A percentile compares a stretch with the other conserved stretches of the same genome.
These are phyloP conservation scores for Eupeodes luniger DNA, from an alignment of 2,888 invertebrate species.

Conservation along the genomic window DNA sequence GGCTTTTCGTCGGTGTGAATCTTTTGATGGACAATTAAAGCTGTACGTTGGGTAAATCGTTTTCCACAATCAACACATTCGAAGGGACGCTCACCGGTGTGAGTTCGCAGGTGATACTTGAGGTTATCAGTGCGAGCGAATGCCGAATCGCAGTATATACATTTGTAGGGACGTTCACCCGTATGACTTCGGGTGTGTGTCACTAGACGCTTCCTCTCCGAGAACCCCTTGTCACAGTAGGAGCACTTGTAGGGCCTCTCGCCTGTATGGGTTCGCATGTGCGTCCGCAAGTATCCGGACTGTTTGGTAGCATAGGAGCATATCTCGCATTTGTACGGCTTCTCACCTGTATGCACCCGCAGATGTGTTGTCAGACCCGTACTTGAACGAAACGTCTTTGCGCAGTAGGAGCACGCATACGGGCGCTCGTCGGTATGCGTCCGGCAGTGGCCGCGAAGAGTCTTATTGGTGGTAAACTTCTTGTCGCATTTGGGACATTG, in stretches of 20 bases:
- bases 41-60: constrained; percentile 62
- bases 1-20: constrained; percentile 69
- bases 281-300: constrained; percentile 64
- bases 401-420: constrained; percentile 55
- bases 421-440: constrained; percentile 72
- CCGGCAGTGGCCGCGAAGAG: constrained; percentile 68
- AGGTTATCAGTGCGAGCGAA: constrained; percentile 71
- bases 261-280: constrained; percentile 70
- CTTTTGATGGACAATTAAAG: constrained; percentile 63
- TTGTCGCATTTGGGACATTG: constrained; percentile 70
- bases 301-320: constrained; percentile 72
- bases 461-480: constrained; percentile 69
- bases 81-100: constrained; percentile 67
- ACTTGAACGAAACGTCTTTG: constrained; percentile 65
- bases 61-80: constrained; percentile 66
- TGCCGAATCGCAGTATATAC: constrained; percentile 64
- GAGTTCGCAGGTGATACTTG: constrained; percentile 68
- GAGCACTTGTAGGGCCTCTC: constrained; percentile 63
- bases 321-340: constrained; percentile 70
- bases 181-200: constrained; percentile 69
- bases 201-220: constrained; percentile 62
- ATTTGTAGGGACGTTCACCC: constrained; percentile 68
- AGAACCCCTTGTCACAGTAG: constrained; percentile 64
- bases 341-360: constrained; percentile 67
- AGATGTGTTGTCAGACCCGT: constrained; percentile 65